A percentile compares a stretch with the other conserved stretches of the same genome.
phyloP scores from a whole-genome alignment of 2,797 vertebrate species.

The Monodelphis domestica region DNA sequence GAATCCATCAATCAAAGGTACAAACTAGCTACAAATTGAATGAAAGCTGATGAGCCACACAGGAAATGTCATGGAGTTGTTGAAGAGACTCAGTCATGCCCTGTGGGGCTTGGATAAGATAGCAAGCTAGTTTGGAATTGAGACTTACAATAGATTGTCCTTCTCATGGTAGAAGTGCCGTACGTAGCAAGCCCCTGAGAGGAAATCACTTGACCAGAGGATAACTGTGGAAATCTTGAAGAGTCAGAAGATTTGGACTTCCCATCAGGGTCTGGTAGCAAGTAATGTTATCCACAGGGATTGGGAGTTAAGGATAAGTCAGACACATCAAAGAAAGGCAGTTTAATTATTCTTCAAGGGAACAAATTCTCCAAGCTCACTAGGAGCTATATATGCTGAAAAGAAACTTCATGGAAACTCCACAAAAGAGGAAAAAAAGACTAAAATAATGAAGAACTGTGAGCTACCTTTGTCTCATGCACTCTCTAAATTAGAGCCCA shows the following conservation, averaged over 20 bases:
- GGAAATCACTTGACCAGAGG: not conserved
- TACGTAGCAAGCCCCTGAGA: not conserved
- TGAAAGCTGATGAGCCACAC: not conserved
- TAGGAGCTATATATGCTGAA: not conserved
- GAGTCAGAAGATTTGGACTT: not conserved
- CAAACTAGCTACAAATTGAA: not conserved
- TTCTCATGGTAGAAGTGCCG: not conserved
- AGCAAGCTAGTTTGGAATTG: not conserved
- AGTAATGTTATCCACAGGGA: not conserved
- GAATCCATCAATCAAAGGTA: not conserved
- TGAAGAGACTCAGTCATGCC: not conserved
- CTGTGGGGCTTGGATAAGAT: not conserved
- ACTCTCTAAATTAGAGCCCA: not conserved
- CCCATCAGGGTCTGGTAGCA: not conserved
- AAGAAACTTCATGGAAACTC: not conserved
- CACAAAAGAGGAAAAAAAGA: not conserved
- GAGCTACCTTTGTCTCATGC: not conserved
- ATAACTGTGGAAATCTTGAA: not conserved
- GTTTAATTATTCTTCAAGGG: not conserved
- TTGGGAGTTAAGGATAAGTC: not conserved
- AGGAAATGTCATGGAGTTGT: not conserved
- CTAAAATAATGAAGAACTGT: not conserved
- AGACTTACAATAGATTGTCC: not conserved
- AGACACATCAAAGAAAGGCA: not conserved
- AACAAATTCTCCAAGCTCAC: not conserved